Evolutionary conservation across 2,113 vertebrate genomes (phyloP), one percentile per base, ranked within the genome.

Genomic region (Cranoglanis bouderius): DNA sequence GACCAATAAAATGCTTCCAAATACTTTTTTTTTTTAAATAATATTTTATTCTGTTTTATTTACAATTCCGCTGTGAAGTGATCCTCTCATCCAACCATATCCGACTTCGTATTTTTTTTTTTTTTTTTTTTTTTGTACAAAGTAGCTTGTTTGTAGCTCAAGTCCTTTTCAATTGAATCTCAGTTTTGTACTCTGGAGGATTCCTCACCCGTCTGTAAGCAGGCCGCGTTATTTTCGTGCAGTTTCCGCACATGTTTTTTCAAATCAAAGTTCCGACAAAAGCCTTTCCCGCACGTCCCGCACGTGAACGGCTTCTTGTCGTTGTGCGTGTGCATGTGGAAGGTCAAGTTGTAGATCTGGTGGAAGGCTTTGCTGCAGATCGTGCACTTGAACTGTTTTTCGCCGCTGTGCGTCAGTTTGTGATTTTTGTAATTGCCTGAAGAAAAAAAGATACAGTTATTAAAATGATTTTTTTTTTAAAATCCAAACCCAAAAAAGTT

Each of bases 261-360:
- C 93, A 98, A 94, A 91, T 98, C 97, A 97, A 97, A 98, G 96
- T 96, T 96, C 94, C 97, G 95, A 95, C 97, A 97, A 92, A 97
- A 98, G 88, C 97, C 97, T 93, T 98, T 98, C 88, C 97, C 97
- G 92, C 97, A 98, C 92, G 97, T 96, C 92, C 94, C 94, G 82
- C 97, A 97, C 19, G 97, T 97, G 93, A 97, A 97, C 80, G 97
- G 97, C 93, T 97, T 98, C 96, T 97, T 97, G 94, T 98, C 97
- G 80, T 97, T 98, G 95, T 98, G 97, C 59, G 97, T 98, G 95
- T 98, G 97, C 97, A 97, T 98, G 94, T 98, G 97, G 93, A 98
- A 97, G 85, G 97, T 97, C 90, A 97, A 93, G 91, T 98, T 97
- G 93, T 98, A 98, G 92, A 98, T 94, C 94, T 97, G 97, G 92